Evolutionary conservation across 2,113 vertebrate species (phyloP).

Genomic region (Marcusenius ussheri): DNA sequence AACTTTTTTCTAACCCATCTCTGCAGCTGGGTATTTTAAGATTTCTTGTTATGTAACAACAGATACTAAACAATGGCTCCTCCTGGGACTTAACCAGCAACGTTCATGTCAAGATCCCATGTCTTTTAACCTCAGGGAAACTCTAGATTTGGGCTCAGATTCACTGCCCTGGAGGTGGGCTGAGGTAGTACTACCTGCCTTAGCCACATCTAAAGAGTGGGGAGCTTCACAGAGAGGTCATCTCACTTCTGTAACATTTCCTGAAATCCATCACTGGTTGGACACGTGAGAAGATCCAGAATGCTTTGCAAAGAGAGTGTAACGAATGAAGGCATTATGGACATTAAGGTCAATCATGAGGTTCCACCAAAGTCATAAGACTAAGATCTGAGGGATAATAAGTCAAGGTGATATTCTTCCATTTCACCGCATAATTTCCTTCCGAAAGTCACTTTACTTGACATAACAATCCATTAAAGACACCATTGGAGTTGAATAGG

Average conservation of each 20-base stretch:
- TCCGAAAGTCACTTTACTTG: conserved; percentile 6
- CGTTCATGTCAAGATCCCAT: background rate
- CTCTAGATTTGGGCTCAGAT: background rate
- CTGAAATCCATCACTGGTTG: background rate
- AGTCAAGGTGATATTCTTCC: conserved; percentile 9
- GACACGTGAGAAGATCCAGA: background rate
- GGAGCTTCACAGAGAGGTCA: background rate
- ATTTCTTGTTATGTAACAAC: background rate
- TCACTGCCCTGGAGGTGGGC: background rate
- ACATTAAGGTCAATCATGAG: conserved; percentile 6
- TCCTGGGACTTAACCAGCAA: background rate
- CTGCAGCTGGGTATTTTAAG: background rate
- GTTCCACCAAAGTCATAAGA: conserved; percentile 2
- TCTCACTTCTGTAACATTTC: background rate
- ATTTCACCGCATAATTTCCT: background rate
- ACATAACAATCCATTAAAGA: conserved; percentile 8
- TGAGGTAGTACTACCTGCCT: background rate
- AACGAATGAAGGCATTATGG: background rate
- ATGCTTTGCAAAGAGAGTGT: background rate
- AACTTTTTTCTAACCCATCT: background rate
- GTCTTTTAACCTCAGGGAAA: background rate
- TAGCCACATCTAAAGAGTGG: background rate
- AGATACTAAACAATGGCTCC: background rate
- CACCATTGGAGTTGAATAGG: background rate
- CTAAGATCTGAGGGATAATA: background rate